Base-by-base conservation (phyloP, 1,140 invertebrate species). In the Drosophila neocordata region DNA sequence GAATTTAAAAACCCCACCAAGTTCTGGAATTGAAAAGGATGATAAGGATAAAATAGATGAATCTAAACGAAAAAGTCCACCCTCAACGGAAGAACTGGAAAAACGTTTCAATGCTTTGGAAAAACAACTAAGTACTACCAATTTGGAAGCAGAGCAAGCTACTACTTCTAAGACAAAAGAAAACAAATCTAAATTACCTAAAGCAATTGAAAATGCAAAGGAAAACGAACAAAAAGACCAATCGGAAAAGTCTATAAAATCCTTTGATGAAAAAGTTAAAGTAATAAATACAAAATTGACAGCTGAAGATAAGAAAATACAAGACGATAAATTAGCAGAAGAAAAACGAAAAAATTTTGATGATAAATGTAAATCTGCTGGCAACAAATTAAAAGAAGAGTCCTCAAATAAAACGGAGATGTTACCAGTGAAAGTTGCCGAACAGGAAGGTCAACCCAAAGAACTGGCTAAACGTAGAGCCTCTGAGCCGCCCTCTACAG, bases 401-500 rank as follows among this genome's bases (percentile, higher is more conserved):
- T 48, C 18, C 1, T 1, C 12, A 4, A 70, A 7, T 37, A 65
- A 13, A 20, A 6, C 7, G 7, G 34, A 52, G n/a, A 22, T 13
- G 15, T 11, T 5, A 24, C 24, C 58, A n/a, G 1, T 6, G 0
- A 15, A 34, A 0, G 6, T 51, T 2, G 6, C 44, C 0, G 35
- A 41, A 0, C 20, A 22, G 48, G 41, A 57, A 52, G 2, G 11
- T 11, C 20, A 57, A 12, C 0, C 53, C 20, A 70, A 68, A 37
- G 56, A 77, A 1, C 37, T 58, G 5, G 57, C 8, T 7, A 78
- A 89, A 11, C 63, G 89, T 13, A 73, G 90, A 2, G 81, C 87
- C 5, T 91, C 90, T 0, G 90, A 91, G 5, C 89, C 90, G 0
- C 90, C 90, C 0, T 80, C 90, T 1, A 91, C 81, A n/a, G 90